These are phyloP conservation scores for Sussaba pulchella DNA, from an alignment of 2,888 invertebrate species.

Conservation along the genomic window DNA sequence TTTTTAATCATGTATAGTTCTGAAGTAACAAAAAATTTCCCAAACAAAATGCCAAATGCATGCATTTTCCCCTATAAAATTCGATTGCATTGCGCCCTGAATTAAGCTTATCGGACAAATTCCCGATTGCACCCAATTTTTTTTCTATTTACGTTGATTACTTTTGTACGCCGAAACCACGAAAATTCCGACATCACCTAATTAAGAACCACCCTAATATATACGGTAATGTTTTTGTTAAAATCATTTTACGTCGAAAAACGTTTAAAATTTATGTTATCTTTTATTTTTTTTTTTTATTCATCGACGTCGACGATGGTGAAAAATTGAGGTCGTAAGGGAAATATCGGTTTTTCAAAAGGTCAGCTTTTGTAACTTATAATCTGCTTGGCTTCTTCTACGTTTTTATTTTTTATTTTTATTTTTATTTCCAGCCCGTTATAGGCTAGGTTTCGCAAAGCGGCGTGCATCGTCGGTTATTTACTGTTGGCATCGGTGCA, in stretches of 20 bases:
- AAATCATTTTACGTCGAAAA: constrained; percentile 47
- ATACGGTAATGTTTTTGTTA: constrained; percentile 21
- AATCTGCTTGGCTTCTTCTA: constrained; percentile 58
- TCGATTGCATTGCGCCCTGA: no score
- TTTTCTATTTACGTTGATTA: no score
- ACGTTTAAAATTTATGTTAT: no score
- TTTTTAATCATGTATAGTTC: no score
- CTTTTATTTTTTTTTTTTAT: background rate
- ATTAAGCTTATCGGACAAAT: no score
- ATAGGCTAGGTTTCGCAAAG: constrained; percentile 56
- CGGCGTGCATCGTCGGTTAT: constrained; percentile 69
- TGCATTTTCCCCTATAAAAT: no score
- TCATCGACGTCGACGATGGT: constrained; percentile 23
- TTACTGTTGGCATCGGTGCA: constrained; percentile 73
- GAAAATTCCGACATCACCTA: no score
- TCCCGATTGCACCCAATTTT: no score
- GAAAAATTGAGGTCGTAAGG: constrained; percentile 60
- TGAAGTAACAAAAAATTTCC: no score
- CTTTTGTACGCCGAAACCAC: no score
- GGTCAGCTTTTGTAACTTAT: constrained; percentile 72
- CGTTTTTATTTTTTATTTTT: constrained; percentile 1
- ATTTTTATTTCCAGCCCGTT: constrained; percentile 56
- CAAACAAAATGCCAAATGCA: no score
- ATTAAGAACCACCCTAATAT: no score
- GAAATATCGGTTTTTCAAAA: constrained; percentile 71